Conservation (phyloP, 2,888 invertebrate genomes). For the Gerosis bhagava region DNA sequence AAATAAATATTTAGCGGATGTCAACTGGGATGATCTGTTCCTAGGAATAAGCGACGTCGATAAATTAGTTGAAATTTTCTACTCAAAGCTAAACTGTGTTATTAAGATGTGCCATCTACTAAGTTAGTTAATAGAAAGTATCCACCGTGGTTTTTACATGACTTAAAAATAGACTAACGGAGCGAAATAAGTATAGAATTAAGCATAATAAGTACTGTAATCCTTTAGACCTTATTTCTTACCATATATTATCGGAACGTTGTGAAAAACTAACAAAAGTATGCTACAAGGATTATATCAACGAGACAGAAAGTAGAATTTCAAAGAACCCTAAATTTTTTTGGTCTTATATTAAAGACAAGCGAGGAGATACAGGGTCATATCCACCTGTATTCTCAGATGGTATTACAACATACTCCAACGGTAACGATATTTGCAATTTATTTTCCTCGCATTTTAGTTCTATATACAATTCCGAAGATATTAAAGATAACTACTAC, state of each 20-base stretch:
- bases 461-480: slow-evolving; percentile 2
- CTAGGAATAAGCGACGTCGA: background rate
- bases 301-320: slow-evolving; percentile 5
- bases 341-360: slow-evolving; percentile 17
- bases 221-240: slow-evolving; percentile 3
- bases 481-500: too few species aligned
- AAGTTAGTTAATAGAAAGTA: background rate
- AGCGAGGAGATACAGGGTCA: background rate
- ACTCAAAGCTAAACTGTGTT: background rate
- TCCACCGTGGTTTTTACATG: slow-evolving; percentile 1
- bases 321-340: slow-evolving; percentile 13
- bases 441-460: slow-evolving; percentile 3
- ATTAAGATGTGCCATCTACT: background rate
- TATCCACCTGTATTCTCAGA: slow-evolving; percentile 1
- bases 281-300: slow-evolving; percentile 14
- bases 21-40: background rate
- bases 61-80: slow-evolving; percentile 1
- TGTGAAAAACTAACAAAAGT: background rate
- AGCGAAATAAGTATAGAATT: slow-evolving; percentile 14
- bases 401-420: background rate
- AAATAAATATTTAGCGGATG: background rate
- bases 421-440: background rate
- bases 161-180: slow-evolving; percentile 6
- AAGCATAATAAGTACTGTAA: slow-evolving; percentile 12
- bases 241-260: slow-evolving; percentile 1